These are phyloP conservation scores for Dipodomys merriami DNA, from an alignment of 2,113 vertebrate genomes.

Conservation along the genomic window DNA sequence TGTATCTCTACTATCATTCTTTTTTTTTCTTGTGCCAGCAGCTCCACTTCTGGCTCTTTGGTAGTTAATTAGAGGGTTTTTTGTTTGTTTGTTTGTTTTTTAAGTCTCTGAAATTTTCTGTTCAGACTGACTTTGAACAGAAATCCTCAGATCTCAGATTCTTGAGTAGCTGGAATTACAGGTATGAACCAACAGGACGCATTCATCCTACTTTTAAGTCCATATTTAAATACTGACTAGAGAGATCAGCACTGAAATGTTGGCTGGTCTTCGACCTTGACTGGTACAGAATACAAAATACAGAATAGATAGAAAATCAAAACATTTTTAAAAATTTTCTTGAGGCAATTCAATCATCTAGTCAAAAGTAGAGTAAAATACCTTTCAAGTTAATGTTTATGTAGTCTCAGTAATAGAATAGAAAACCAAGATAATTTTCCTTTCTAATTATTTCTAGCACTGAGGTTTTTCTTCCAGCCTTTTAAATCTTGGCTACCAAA, in stretches of 20 bases:
- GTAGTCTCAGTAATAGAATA: background rate
- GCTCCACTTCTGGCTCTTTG: too few relatives aligned
- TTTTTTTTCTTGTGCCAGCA: too few relatives aligned
- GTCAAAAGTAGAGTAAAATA: slow-evolving; percentile 13
- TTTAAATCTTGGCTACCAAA: too few relatives aligned
- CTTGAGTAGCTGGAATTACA: too few relatives aligned
- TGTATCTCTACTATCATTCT: background rate
- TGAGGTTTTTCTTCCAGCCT: background rate
- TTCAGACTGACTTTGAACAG: too few relatives aligned
- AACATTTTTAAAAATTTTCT: background rate
- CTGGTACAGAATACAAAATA: background rate
- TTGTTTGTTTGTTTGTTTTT: too few relatives aligned
- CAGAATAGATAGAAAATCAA: background rate
- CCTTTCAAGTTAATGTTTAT: background rate
- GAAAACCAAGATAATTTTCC: background rate
- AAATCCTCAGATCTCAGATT: too few relatives aligned
- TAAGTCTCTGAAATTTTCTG: too few relatives aligned
- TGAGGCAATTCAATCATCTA: background rate
- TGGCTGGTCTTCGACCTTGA: background rate
- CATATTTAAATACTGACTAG: background rate
- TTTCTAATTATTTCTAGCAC: background rate
- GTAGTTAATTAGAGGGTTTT: too few relatives aligned
- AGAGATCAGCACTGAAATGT: background rate
- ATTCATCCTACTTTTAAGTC: too few relatives aligned
- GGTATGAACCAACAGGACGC: too few relatives aligned